Evolutionary conservation across 1,140 invertebrate species (phyloP).

Genomic region (Calephelis virginiensis): DNA sequence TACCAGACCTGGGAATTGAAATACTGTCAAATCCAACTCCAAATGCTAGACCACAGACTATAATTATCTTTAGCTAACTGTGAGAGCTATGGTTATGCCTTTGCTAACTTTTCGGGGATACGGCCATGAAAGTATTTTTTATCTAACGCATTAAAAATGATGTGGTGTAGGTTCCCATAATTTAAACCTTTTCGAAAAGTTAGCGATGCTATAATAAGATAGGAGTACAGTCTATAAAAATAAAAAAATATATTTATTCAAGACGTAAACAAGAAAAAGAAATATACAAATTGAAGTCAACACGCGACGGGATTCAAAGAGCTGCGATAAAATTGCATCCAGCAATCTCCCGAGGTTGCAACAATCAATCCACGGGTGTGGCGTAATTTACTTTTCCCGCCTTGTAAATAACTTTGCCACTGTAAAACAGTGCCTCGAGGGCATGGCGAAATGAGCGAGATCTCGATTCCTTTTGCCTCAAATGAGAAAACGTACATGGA

Average conservation of each 20-base stretch:
- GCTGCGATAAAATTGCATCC: constrained; percentile 20
- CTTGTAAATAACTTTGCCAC: constrained; percentile 41
- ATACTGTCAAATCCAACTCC: too few relatives aligned
- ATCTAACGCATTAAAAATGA: too few relatives aligned
- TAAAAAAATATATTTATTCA: constrained; percentile 3
- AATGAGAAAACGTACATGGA: constrained; percentile 18
- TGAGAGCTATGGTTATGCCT: too few relatives aligned
- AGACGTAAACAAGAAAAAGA: not conserved
- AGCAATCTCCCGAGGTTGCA: constrained; percentile 36
- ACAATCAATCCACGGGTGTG: constrained; percentile 44
- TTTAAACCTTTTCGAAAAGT: too few relatives aligned
- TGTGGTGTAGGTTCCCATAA: too few relatives aligned
- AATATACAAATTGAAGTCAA: constrained; percentile 14
- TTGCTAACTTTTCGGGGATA: too few relatives aligned
- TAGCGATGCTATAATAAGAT: too few relatives aligned
- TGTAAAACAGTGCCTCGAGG: constrained; percentile 22
- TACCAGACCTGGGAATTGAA: too few relatives aligned
- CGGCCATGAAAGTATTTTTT: too few relatives aligned
- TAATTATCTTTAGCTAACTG: too few relatives aligned
- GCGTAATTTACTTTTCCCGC: constrained; percentile 50
- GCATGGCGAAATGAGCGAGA: constrained; percentile 30
- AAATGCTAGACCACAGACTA: too few relatives aligned
- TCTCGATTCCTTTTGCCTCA: constrained; percentile 17
- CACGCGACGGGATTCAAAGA: constrained; percentile 10
- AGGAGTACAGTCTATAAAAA: not conserved